Percentiles rank a stretch among this genome's conserved stretches.
phyloP scores from a whole-genome alignment of 2,888 invertebrate genomes.

The Drosophila merina region DNA sequence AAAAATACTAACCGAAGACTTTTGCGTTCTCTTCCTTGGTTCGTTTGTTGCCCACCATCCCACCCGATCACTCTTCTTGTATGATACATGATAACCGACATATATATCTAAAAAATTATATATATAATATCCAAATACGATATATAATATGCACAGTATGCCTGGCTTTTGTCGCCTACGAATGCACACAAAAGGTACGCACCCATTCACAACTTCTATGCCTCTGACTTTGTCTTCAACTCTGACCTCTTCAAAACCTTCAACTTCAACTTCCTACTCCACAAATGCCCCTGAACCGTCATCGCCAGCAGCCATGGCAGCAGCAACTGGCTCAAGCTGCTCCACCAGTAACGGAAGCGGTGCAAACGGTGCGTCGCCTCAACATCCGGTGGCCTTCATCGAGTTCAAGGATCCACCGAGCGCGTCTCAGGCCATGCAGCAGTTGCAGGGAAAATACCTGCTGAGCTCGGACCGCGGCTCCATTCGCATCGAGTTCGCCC shows the following conservation, averaged over 20 bases:
- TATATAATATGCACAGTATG: conserved; percentile 89
- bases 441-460: conserved; percentile 97
- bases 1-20: conserved; percentile 66
- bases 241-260: conserved; percentile 74
- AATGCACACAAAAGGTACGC: conserved; percentile 93
- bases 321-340: conserved; percentile 49
- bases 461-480: conserved; percentile 98
- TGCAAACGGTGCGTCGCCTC: conserved; percentile 49
- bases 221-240: conserved; percentile 80
- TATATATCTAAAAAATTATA: conserved; percentile 55
- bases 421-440: conserved; percentile 96
- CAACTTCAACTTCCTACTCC: conserved; percentile 77
- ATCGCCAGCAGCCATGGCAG: conserved; percentile 53
- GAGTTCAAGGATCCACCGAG: conserved; percentile 97
- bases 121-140: conserved; percentile 56
- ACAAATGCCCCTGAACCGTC: conserved; percentile 40
- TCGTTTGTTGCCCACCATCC: conserved; percentile 69
- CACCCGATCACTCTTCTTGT: conserved; percentile 61
- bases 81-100: conserved; percentile 70
- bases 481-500: conserved; percentile 99
- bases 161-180: conserved; percentile 99
- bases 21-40: conserved; percentile 75
- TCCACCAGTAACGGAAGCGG: conserved; percentile 50
- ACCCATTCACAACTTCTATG: conserved; percentile 83
- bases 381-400: conserved; percentile 97